These are phyloP conservation scores for Hemistola chrysoprasaria DNA, from an alignment of 2,888 invertebrate species.

Conservation along the genomic window DNA sequence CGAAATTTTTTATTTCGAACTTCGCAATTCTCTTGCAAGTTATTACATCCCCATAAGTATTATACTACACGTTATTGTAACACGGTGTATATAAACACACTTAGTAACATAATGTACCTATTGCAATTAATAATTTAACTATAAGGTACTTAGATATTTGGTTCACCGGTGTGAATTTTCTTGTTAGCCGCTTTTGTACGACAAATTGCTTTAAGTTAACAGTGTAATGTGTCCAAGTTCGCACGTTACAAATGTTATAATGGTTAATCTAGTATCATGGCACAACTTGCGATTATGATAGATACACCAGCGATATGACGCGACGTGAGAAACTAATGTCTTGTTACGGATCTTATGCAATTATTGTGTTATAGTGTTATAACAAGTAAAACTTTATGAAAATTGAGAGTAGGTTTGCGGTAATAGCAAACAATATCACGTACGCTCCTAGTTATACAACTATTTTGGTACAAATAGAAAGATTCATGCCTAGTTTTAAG, in stretches of 20 bases:
- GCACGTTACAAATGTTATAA: constrained; percentile 14
- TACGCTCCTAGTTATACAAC: too few relatives aligned
- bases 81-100: too few relatives aligned
- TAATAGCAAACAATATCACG: too few relatives aligned
- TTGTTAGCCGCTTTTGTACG: not conserved
- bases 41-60: too few relatives aligned
- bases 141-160: not conserved
- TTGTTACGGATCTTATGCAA: constrained; percentile 20
- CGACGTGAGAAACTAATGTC: constrained; percentile 24
- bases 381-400: constrained; percentile 1
- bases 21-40: too few relatives aligned
- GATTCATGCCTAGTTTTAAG: too few relatives aligned
- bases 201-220: constrained; percentile 3
- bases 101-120: too few relatives aligned
- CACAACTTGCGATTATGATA: constrained; percentile 10
- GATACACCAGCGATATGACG: constrained; percentile 14
- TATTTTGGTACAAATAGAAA: too few relatives aligned
- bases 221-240: constrained; percentile 4
- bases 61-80: too few relatives aligned
- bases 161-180: not conserved
- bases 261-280: constrained; percentile 16
- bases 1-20: too few relatives aligned
- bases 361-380: constrained; percentile 4
- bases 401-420: not conserved
- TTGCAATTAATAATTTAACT: too few relatives aligned